These are phyloP conservation scores for Cephalopholis sonnerati DNA, from an alignment of 2,113 vertebrate species.

Conservation along the genomic window DNA sequence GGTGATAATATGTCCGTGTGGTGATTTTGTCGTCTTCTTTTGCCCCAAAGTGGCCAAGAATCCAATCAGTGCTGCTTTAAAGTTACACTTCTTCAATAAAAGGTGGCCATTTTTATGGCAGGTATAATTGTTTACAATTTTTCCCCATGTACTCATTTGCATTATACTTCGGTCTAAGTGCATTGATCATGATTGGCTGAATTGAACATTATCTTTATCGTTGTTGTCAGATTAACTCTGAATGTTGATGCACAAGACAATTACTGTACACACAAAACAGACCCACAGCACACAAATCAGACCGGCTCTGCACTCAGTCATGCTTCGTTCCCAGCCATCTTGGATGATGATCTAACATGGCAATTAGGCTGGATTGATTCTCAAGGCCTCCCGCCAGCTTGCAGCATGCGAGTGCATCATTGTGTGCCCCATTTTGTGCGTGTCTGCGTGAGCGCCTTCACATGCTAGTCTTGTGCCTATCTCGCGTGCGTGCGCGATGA, in stretches of 20 bases:
- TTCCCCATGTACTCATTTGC: not conserved
- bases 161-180: not conserved
- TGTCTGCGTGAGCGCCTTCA: conserved; percentile 5
- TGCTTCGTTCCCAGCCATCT: conserved; percentile 39
- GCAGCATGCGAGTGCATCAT: not conserved
- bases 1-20: not conserved
- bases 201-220: conserved; percentile 28
- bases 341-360: conserved; percentile 62
- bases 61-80: not conserved
- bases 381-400: conserved; percentile 24
- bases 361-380: conserved; percentile 37
- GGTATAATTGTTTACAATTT: not conserved
- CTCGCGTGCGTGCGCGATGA: conserved; percentile 7
- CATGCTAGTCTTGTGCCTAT: conserved; percentile 2
- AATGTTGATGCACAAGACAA: conserved; percentile 50
- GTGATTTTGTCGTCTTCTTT: not conserved
- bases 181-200: conserved; percentile 12
- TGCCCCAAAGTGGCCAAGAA: conserved; percentile 6
- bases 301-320: conserved; percentile 44
- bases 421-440: not conserved
- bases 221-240: conserved; percentile 57
- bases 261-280: conserved; percentile 42
- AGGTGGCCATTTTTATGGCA: not conserved
- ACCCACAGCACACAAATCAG: conserved; percentile 56
- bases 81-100: not conserved